Conservation (phyloP, 2,888 invertebrate species). For the Lasioglossum calceatum region DNA sequence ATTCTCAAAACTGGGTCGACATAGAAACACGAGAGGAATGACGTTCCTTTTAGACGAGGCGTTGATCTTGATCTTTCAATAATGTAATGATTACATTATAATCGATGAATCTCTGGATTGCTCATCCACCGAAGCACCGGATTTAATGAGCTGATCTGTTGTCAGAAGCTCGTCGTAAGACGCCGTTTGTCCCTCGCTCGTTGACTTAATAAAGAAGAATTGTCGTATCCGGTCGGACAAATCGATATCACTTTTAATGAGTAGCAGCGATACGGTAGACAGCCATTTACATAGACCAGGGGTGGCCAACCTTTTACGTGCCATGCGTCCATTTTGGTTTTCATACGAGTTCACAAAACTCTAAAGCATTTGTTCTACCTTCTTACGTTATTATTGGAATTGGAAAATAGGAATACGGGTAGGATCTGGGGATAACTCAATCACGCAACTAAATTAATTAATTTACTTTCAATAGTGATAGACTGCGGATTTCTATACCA, state of each 20-base stretch:
- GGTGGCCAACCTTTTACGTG: too few species aligned
- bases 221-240: background rate
- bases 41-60: too few species aligned
- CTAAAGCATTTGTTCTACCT: too few species aligned
- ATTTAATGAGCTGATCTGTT: background rate
- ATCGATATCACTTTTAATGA: background rate
- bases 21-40: background rate
- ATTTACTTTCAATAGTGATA: too few species aligned
- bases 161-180: background rate
- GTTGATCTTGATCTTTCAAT: too few species aligned
- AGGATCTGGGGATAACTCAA: too few species aligned
- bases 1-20: background rate
- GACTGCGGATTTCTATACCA: too few species aligned
- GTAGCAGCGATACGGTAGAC: background rate
- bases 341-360: too few species aligned
- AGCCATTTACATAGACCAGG: background rate
- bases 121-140: background rate
- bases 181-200: background rate
- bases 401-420: too few species aligned
- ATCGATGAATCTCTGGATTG: background rate
- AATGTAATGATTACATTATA: background rate
- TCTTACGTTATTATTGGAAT: too few species aligned
- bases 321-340: too few species aligned
- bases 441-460: too few species aligned
- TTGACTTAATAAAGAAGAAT: background rate